These are phyloP conservation scores for Oplegnathus fasciatus DNA, from an alignment of 2,113 vertebrate genomes.

Conservation along the genomic window DNA sequence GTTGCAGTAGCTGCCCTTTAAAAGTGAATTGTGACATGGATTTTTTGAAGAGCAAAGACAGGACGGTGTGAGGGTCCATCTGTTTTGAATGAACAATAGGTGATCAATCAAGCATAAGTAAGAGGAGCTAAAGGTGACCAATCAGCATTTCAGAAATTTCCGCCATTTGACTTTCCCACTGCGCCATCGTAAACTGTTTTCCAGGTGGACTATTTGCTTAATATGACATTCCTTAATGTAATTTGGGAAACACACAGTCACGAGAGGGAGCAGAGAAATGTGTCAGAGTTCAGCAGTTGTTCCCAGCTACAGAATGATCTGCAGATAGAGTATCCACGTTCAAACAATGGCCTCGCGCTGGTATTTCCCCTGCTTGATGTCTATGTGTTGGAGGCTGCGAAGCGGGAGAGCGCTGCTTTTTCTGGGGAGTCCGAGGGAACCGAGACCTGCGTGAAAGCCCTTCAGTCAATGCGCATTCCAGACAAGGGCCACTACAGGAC, in stretches of 20 bases:
- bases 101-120: not conserved
- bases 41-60: not conserved
- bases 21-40: not conserved
- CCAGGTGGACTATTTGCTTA: not conserved
- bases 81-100: not conserved
- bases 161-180: not conserved
- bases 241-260: conserved; percentile 13
- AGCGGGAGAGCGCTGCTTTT: conserved; percentile 38
- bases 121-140: not conserved
- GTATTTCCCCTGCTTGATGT: conserved; percentile 72
- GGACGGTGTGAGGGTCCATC: not conserved
- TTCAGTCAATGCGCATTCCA: conserved; percentile 56
- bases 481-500: conserved; percentile 9
- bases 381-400: conserved; percentile 39
- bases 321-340: conserved; percentile 53
- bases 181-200: not conserved
- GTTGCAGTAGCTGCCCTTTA: not conserved
- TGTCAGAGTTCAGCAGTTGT: conserved; percentile 59
- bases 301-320: conserved; percentile 44
- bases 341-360: conserved; percentile 72
- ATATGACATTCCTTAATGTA: not conserved
- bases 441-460: conserved; percentile 46
- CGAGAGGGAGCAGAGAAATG: conserved; percentile 35
- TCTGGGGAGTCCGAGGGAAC: conserved; percentile 43
- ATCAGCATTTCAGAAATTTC: not conserved